Conservation (phyloP, 2,888 invertebrate genomes). For the Xiphydria camelus region DNA sequence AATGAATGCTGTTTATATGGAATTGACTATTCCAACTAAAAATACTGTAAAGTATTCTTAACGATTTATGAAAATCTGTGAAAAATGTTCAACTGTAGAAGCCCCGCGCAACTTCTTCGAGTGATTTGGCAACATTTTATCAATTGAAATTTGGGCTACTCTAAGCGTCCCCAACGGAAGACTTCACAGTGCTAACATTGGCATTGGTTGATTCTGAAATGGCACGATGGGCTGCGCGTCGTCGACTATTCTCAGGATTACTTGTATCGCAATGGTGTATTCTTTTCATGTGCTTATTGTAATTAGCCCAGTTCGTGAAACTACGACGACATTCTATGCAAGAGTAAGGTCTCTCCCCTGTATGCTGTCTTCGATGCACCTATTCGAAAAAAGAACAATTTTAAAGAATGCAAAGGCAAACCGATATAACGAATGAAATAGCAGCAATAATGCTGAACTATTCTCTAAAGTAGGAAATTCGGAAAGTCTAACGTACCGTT, state of each 20-base stretch:
- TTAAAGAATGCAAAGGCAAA: not conserved
- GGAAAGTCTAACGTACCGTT: too few species aligned
- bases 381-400: constrained; percentile 23
- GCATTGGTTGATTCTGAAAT: not conserved
- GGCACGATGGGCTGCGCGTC: not conserved
- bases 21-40: too few species aligned
- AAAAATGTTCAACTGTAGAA: too few species aligned
- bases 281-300: constrained; percentile 75
- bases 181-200: too few species aligned
- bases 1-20: too few species aligned
- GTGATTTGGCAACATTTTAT: too few species aligned
- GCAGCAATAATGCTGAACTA: constrained; percentile 5
- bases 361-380: constrained; percentile 68
- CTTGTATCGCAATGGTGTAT: constrained; percentile 62
- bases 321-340: constrained; percentile 68
- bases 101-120: too few species aligned
- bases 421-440: constrained; percentile 2
- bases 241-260: constrained; percentile 45
- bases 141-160: too few species aligned
- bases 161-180: too few species aligned
- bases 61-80: too few species aligned
- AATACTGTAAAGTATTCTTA: too few species aligned
- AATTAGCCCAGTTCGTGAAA: constrained; percentile 76
- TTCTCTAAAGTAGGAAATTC: too few species aligned
- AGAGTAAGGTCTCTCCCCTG: constrained; percentile 65